These are phyloP conservation scores for Sardina pilchardus DNA, from an alignment of 2,113 vertebrate genomes.

Conservation along the genomic window DNA sequence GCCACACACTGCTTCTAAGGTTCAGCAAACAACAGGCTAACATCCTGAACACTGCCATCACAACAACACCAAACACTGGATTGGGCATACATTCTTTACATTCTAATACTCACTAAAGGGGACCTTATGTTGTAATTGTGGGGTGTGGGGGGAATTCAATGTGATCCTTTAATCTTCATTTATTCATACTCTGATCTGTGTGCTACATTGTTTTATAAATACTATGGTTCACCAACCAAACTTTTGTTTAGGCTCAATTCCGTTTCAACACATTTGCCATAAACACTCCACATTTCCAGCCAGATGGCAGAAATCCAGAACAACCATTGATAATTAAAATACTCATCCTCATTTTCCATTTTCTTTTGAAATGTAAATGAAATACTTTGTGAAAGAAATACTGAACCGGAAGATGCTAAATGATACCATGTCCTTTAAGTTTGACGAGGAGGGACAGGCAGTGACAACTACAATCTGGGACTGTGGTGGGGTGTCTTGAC, in stretches of 20 bases:
- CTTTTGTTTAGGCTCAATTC: neutral
- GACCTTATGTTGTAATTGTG: neutral
- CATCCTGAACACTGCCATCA: neutral
- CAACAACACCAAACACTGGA: neutral
- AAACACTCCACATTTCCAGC: neutral
- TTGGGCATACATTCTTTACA: neutral
- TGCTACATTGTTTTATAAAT: too few species aligned
- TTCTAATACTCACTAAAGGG: neutral
- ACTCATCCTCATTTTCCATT: neutral
- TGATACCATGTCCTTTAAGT: neutral
- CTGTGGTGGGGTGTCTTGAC: too few species aligned
- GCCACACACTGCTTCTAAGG: neutral
- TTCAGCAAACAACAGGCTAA: neutral
- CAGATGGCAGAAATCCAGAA: neutral
- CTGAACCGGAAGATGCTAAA: neutral
- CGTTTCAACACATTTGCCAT: neutral
- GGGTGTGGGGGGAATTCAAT: neutral
- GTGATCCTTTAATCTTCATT: neutral
- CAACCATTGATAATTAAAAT: neutral
- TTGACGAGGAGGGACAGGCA: neutral
- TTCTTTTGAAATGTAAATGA: neutral
- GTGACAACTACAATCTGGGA: neutral
- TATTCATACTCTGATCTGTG: too few species aligned
- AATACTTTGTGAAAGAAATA: neutral
- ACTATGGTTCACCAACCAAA: neutral